Percentiles rank a stretch among this genome's conserved stretches.
Conservation (phyloP, 2,888 invertebrate genomes). For the Pterostichus madidus region DNA sequence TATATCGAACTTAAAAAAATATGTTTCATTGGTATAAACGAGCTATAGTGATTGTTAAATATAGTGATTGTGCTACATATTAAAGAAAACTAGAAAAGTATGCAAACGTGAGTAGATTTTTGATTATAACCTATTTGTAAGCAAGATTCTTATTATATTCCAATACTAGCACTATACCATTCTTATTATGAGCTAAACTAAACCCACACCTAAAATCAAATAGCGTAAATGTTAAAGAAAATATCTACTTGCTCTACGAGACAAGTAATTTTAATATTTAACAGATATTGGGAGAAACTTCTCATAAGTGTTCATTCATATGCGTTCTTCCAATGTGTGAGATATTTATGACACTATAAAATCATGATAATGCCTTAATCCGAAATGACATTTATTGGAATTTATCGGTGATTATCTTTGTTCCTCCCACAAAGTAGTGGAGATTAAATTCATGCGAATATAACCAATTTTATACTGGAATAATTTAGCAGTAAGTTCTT, state of each 20-base stretch:
- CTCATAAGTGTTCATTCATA: conserved; percentile 12
- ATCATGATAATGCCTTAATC: conserved; percentile 59
- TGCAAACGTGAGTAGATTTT: too few species aligned
- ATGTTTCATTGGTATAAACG: too few species aligned
- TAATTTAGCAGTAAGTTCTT: conserved; percentile 47
- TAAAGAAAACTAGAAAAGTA: too few species aligned
- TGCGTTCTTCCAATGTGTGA: conserved; percentile 10
- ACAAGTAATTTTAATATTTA: conserved; percentile 31
- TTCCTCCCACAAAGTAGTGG: conserved; percentile 56
- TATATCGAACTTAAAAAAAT: too few species aligned
- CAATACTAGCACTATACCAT: background rate
- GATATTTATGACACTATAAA: conserved; percentile 56
- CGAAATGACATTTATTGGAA: conserved; percentile 57
- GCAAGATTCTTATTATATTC: too few species aligned
- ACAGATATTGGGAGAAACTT: conserved; percentile 14
- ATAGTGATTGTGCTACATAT: too few species aligned
- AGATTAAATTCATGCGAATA: conserved; percentile 55
- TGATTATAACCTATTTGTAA: too few species aligned
- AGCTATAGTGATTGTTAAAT: too few species aligned
- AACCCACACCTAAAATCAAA: background rate
- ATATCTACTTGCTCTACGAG: background rate
- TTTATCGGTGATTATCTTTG: conserved; percentile 61
- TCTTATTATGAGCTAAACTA: conserved; percentile 2
- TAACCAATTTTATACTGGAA: conserved; percentile 30
- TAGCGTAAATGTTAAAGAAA: conserved; percentile 25